phyloP scores from a whole-genome alignment of 2,113 vertebrate species.

The Agapornis roseicollis region DNA sequence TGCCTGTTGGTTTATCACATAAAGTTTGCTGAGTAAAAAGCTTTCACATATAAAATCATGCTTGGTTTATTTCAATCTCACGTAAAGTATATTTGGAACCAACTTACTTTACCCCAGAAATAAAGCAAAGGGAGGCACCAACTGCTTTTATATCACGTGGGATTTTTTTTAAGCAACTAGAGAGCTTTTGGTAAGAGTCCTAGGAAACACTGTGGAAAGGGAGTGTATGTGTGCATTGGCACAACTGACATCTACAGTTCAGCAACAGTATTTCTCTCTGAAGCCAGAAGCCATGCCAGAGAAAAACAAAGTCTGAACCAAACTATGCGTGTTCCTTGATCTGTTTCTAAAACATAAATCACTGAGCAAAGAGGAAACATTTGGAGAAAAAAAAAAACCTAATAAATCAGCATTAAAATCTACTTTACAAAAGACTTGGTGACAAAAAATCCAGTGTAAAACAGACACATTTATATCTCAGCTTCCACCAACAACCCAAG shows the following conservation, averaged over 20 bases:
- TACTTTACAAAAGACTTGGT: not conserved
- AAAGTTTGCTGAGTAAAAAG: not conserved
- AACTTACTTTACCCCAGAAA: not conserved
- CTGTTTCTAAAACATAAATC: not conserved
- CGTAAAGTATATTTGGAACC: not conserved
- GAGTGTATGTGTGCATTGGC: conserved; percentile 62
- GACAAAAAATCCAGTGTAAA: not conserved
- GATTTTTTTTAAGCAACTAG: not conserved
- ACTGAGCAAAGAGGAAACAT: not conserved
- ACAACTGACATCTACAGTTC: conserved; percentile 16
- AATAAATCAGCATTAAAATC: not conserved
- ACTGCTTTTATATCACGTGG: not conserved
- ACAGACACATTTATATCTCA: not conserved
- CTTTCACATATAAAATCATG: not conserved
- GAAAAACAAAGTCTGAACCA: not conserved
- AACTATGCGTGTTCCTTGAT: not conserved
- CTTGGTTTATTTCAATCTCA: not conserved
- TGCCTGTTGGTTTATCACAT: not conserved
- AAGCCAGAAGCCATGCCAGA: not conserved
- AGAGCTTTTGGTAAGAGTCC: conserved; percentile 27
- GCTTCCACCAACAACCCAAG: not conserved
- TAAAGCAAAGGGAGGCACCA: not conserved
- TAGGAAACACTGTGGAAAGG: conserved; percentile 30
- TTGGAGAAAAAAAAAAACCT: no score
- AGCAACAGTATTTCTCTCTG: not conserved